Percentiles rank a stretch among this genome's conserved stretches.
These are phyloP conservation scores for Enhydra lutris DNA, from an alignment of 2,113 vertebrate species.

Conservation along the genomic window DNA sequence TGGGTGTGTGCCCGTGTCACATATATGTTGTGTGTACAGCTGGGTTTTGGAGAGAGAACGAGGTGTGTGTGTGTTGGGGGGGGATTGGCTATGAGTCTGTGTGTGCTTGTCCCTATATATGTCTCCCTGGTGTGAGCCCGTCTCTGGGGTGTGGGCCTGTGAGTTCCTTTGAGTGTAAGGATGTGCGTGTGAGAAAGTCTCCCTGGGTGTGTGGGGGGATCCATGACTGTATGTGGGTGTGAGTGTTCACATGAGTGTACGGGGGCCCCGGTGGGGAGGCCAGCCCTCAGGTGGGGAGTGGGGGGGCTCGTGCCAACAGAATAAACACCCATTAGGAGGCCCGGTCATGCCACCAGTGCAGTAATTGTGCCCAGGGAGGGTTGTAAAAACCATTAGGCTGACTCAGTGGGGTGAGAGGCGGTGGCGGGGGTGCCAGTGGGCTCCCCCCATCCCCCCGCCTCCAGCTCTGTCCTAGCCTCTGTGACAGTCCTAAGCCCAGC, in stretches of 20 bases:
- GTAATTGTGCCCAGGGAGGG: conserved; percentile 72
- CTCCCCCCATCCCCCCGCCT: neutral
- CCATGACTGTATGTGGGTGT: conserved; percentile 52
- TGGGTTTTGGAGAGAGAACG: neutral
- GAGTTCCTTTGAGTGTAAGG: neutral
- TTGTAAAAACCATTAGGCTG: conserved; percentile 77
- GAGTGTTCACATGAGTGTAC: conserved; percentile 48
- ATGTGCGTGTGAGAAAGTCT: conserved; percentile 55
- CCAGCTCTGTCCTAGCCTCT: neutral
- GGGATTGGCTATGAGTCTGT: neutral
- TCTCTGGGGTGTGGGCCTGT: neutral
- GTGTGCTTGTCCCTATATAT: no score
- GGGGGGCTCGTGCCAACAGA: conserved; percentile 72
- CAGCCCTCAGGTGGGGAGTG: conserved; percentile 51
- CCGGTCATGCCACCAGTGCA: conserved; percentile 60
- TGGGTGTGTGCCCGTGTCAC: neutral
- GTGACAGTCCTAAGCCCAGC: neutral
- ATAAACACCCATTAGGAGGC: conserved; percentile 76
- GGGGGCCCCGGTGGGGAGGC: conserved; percentile 51
- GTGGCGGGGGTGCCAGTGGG: conserved; percentile 7
- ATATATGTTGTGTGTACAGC: neutral
- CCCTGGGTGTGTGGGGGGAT: neutral
- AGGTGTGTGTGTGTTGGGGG: no score
- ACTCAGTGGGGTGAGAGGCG: conserved; percentile 71
- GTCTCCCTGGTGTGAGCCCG: neutral